A percentile compares a stretch with the other conserved stretches of the same genome.
phyloP scores from a whole-genome alignment of 2,797 vertebrate species.

The Luscinia megarhynchos region DNA sequence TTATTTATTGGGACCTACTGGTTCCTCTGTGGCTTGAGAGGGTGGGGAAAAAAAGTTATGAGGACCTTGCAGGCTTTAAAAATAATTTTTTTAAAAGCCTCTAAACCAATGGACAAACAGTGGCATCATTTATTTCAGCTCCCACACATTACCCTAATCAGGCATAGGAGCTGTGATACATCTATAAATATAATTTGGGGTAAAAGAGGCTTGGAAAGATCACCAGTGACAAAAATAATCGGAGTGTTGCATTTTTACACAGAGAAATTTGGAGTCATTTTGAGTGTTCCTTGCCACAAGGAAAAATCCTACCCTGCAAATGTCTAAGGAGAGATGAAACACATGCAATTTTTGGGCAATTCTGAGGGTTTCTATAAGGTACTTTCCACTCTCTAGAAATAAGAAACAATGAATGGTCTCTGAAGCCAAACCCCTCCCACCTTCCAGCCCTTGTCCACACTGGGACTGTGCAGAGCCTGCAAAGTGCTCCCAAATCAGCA shows the following conservation, averaged over 20 bases:
- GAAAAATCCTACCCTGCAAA: background rate
- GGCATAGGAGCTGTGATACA: background rate
- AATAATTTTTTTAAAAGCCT: background rate
- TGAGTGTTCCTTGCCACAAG: background rate
- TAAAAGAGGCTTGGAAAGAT: background rate
- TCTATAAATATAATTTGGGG: background rate
- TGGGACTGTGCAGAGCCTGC: background rate
- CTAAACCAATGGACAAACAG: background rate
- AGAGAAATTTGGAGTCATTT: background rate
- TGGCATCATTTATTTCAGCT: background rate
- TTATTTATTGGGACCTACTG: background rate
- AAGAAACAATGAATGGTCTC: background rate
- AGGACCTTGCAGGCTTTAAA: background rate
- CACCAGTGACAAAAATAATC: background rate
- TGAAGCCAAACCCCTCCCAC: rapidly evolving
- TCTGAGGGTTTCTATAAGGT: background rate
- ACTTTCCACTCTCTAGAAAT: background rate
- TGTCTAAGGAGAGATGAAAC: background rate
- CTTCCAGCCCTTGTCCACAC: background rate
- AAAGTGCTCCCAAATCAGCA: background rate
- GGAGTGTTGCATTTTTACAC: background rate
- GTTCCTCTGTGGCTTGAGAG: background rate
- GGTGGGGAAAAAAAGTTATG: background rate
- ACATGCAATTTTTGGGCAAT: rapidly evolving
- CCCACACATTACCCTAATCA: background rate